Conservation (phyloP, 1,140 invertebrate species). For the Tetranychus cinnabarinus region DNA sequence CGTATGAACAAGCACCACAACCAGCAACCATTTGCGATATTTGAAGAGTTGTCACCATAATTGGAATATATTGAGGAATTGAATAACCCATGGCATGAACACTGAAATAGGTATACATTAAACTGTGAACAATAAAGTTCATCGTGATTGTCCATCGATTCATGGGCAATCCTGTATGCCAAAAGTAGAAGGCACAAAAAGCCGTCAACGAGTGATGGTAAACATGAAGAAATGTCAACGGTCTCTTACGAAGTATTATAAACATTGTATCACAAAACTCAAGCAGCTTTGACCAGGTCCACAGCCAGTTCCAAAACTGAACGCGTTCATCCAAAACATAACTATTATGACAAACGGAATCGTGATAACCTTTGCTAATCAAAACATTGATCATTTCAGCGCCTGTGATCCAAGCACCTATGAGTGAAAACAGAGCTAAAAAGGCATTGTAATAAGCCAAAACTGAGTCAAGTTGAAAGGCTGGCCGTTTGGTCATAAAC, state of each 20-base stretch:
- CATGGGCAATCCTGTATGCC: slow-evolving; percentile 83
- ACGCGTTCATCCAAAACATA: slow-evolving; percentile 18
- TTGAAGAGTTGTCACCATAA: too few relatives aligned
- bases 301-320: background rate
- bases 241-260: slow-evolving; percentile 82
- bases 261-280: slow-evolving; percentile 85
- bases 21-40: too few relatives aligned
- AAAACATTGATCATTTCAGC: slow-evolving; percentile 59
- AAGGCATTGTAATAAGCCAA: background rate
- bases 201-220: slow-evolving; percentile 42
- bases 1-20: too few relatives aligned
- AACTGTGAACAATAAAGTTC: slow-evolving; percentile 89
- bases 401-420: background rate
- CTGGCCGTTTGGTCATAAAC: too few relatives aligned
- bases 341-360: slow-evolving; percentile 30
- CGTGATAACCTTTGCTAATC: background rate
- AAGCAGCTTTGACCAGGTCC: background rate
- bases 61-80: too few relatives aligned
- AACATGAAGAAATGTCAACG: slow-evolving; percentile 90
- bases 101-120: slow-evolving; percentile 88
- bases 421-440: background rate
- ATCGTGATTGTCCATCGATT: slow-evolving; percentile 95
- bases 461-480: background rate
- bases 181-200: slow-evolving; percentile 89
- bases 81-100: too few relatives aligned